A percentile compares a stretch with the other conserved stretches of the same genome.
Evolutionary conservation across 1,140 invertebrate genomes (phyloP).

Genomic region (Tetranychus urticae): DNA sequence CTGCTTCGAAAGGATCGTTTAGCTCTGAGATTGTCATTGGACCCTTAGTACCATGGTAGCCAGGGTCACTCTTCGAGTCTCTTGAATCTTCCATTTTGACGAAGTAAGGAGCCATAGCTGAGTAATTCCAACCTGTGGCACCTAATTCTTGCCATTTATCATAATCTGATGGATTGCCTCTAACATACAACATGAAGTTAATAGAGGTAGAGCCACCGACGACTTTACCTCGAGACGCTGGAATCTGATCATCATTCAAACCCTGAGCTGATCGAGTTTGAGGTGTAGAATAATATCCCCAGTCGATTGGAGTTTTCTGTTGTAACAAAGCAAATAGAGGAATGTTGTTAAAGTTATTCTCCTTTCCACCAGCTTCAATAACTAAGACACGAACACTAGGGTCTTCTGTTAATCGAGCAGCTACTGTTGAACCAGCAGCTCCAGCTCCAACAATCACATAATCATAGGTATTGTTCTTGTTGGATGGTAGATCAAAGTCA

Average conservation of each 20-base stretch:
- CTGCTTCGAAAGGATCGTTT: background rate
- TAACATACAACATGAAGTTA: conserved; percentile 88
- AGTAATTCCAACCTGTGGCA: conserved; percentile 72
- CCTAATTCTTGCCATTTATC: conserved; percentile 72
- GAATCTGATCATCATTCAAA: background rate
- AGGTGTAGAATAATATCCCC: background rate
- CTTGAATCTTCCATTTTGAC: conserved; percentile 42
- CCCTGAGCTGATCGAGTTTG: background rate
- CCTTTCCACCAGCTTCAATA: conserved; percentile 36
- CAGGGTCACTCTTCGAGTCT: background rate
- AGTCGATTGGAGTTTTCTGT: background rate
- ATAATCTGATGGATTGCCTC: conserved; percentile 77
- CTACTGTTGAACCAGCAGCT: conserved; percentile 41
- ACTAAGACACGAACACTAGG: conserved; percentile 33
- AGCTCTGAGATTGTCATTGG: background rate
- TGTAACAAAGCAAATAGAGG: background rate
- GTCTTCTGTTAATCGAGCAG: conserved; percentile 32
- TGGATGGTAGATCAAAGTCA: background rate
- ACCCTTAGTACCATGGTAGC: background rate
- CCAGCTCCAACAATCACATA: conserved; percentile 36
- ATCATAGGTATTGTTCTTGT: conserved; percentile 12
- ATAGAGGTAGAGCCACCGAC: conserved; percentile 55
- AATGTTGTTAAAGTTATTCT: background rate
- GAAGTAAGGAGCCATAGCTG: conserved; percentile 65
- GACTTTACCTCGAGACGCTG: conserved; percentile 44